Base-by-base conservation (phyloP, 2,888 invertebrate species). In the Megastigmus dorsalis region DNA sequence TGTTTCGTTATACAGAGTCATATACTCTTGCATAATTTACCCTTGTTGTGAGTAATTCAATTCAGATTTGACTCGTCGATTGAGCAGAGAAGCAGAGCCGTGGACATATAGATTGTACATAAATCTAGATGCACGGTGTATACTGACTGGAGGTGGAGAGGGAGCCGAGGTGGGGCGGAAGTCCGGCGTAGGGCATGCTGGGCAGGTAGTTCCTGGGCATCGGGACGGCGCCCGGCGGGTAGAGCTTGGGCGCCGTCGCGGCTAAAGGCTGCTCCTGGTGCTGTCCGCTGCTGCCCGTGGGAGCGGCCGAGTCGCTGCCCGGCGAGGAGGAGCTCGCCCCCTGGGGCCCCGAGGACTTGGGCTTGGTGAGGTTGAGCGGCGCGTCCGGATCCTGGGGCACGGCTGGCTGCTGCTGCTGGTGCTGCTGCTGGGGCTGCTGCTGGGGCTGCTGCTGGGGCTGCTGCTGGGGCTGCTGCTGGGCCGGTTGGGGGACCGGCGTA, bases 331-430 rank as follows among this genome's bases (percentile, higher is more conserved):
- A 84, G 73, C 84, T 84, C 3, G 85, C 84, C 67, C 83, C 83
- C 23, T n/a, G n/a, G n/a, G n/a, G 85, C 84, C 90, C 90, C 75
- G 89, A 88, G 79, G 79, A 90, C 82, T 96, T 94, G 71, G 97
- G 97, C 89, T 97, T 97, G 83, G 94, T 94, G 65, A 97, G 91
- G 89, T 97, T 97, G 50, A 97, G 90, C 1, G 97, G 97, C 1
- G 95, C 92, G 86, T 96, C 96, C 3, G 86, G 81, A 10, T 85
- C 84, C 10, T 86, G 84, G 6, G 88, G 85, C 10, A 84, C 83
- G 3, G 85, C 83, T 9, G 87, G 83, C 13, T n/a, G n/a, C n/a
- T n/a, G n/a, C n/a, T n/a, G n/a, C n/a, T n/a, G n/a, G n/a, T n/a
- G n/a, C n/a, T n/a, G n/a, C n/a, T n/a, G n/a, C n/a, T n/a, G n/a